Evolutionary conservation across 2,888 invertebrate genomes (phyloP), one percentile per base, ranked within the genome.

Genomic region (Notodonta ziczac): DNA sequence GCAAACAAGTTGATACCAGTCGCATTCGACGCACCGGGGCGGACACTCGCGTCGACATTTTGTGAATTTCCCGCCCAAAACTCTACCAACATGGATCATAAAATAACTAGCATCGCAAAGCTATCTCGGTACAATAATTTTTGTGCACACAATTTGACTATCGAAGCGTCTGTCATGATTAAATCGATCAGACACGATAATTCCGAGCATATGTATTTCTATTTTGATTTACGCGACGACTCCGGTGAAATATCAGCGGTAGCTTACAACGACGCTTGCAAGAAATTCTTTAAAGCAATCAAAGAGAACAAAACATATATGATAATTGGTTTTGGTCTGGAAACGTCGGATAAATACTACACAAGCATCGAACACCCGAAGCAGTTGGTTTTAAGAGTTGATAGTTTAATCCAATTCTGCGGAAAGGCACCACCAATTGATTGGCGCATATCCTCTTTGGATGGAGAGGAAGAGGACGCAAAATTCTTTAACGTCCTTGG

Each of bases 181-280:
- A 52, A 52, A 52, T 52, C 52, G 0, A 52, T 52, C 10, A 12
- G 13, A 52, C 52, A 52, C 32, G 32, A 52, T 12, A 52, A 52
- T 5, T 9, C 16, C 4, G 5, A 52, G 4, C 5, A 13, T 2
- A 32, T 13, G 6, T 52, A 52, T 10, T 52, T 52, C 32, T 52
- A 52, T 24, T 24, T 52, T 4, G 52, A 52, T 6, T 10, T 52
- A 8, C 1, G 10, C 16, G 52, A 52, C 13, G 10, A 52, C 6
- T 12, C 32, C 10, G 52, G 52, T 4, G 32, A 16, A 4, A 52
- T 52, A 4, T 12, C 12, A 1, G 52, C 32, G 5, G 32, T 32
- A 0, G 52, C 52, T 5, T 52, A 12, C 32, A 10, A 52, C 52
- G 52, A 10, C 6, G 32, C 32, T 7, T 52, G 52, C 52, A 24